phyloP scores from a whole-genome alignment of 2,113 vertebrate species.

The Clarias macrocephalus region DNA sequence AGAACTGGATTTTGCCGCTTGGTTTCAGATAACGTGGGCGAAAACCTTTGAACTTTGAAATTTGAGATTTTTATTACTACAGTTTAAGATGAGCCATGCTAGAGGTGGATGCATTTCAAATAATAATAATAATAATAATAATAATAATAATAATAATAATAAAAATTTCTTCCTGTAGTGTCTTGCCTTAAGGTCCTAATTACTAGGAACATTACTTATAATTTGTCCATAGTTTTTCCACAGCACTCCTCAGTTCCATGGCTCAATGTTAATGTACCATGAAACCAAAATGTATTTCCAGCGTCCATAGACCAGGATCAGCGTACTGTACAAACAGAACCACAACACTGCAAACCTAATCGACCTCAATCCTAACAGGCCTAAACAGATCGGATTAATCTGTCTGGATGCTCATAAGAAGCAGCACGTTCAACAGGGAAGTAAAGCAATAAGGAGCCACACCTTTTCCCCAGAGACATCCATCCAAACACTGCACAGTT shows the following conservation, averaged over 20 bases:
- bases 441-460: conserved; percentile 1
- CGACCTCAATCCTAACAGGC: background rate
- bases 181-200: background rate
- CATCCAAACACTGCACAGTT: background rate
- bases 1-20: background rate
- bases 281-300: background rate
- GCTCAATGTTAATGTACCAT: background rate
- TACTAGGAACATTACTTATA: background rate
- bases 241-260: background rate
- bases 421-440: background rate
- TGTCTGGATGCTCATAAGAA: background rate
- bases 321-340: background rate
- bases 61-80: background rate
- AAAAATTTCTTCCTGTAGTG: background rate
- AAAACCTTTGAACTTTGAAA: background rate
- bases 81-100: background rate
- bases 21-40: background rate
- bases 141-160: background rate
- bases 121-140: background rate
- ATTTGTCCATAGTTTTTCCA: background rate
- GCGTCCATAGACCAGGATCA: background rate
- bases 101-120: background rate
- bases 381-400: background rate
- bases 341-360: background rate
- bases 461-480: conserved; percentile 7